These are phyloP conservation scores for Hirtodrosophila alboralis DNA, from an alignment of 2,888 invertebrate species.

Conservation along the genomic window DNA sequence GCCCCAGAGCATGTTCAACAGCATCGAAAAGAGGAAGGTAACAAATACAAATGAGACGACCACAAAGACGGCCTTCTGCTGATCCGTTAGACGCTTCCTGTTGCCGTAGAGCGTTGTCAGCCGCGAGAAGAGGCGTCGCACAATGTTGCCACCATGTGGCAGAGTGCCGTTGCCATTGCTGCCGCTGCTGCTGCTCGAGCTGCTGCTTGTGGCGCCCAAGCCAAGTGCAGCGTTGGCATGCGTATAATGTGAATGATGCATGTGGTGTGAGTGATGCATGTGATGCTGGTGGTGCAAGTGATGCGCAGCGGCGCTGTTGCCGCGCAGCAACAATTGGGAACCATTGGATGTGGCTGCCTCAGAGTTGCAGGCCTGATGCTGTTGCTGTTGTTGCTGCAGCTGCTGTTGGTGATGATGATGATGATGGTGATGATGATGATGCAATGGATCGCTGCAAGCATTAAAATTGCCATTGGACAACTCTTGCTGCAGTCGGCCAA, in stretches of 20 bases:
- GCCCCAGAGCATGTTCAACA: conserved; percentile 81
- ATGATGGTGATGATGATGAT: conserved; percentile 82
- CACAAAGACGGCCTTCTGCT: conserved; percentile 83
- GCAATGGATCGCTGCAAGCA: conserved; percentile 81
- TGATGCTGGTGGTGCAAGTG: conserved; percentile 68
- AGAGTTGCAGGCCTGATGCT: conserved; percentile 36
- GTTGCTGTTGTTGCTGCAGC: conserved; percentile 71
- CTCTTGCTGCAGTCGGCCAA: conserved; percentile 70
- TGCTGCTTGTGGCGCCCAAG: conserved; percentile 46
- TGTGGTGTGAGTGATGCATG: conserved; percentile 69
- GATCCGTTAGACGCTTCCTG: conserved; percentile 82
- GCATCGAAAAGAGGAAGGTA: conserved; percentile 82
- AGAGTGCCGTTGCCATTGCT: conserved; percentile 25
- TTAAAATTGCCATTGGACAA: conserved; percentile 76
- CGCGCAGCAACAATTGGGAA: conserved; percentile 51
- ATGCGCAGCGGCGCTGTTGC: conserved; percentile 40
- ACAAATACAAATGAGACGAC: conserved; percentile 83
- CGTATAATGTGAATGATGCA: conserved; percentile 62
- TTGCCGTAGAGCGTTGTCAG: conserved; percentile 81
- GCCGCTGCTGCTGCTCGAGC: conserved; percentile 3
- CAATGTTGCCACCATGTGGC: conserved; percentile 79
- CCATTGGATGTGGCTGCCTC: conserved; percentile 41
- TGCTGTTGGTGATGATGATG: conserved; percentile 76
- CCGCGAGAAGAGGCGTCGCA: conserved; percentile 84
- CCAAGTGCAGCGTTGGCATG: conserved; percentile 27